Evolutionary conservation across 2,888 invertebrate genomes (phyloP).

Genomic region (Pristionchus exspectatus): DNA sequence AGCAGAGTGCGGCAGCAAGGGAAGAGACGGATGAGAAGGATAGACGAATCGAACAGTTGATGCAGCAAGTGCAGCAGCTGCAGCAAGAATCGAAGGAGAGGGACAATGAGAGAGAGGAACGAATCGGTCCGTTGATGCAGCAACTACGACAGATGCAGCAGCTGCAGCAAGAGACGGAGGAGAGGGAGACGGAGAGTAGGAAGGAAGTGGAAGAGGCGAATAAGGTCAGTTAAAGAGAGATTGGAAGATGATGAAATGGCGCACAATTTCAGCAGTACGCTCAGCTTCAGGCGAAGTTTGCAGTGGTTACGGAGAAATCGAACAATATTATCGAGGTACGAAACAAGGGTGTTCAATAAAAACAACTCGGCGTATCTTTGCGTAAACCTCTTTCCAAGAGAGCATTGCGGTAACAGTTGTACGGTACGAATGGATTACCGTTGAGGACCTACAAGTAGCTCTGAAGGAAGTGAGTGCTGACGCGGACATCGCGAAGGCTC

Average conservation of each 20-base stretch:
- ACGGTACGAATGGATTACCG: background rate
- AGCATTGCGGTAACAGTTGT: background rate
- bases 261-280: background rate
- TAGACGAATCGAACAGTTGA: background rate
- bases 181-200: background rate
- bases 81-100: background rate
- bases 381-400: too few species aligned
- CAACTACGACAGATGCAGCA: background rate
- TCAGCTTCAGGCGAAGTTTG: background rate
- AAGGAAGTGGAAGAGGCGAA: background rate
- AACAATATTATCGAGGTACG: too few species aligned
- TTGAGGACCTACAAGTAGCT: background rate
- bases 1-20: background rate
- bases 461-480: background rate
- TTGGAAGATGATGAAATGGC: background rate
- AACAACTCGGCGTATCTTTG: too few species aligned
- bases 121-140: background rate
- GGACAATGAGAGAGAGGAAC: background rate
- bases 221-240: background rate
- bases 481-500: background rate
- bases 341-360: too few species aligned
- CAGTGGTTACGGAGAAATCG: background rate
- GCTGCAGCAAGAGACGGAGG: conserved; percentile 6
- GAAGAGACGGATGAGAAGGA: conserved; percentile 1
- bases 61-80: background rate